Evolutionary conservation across 2,113 vertebrate genomes (phyloP), one percentile per base, ranked within the genome.

Genomic region (Xiphophorus couchianus): DNA sequence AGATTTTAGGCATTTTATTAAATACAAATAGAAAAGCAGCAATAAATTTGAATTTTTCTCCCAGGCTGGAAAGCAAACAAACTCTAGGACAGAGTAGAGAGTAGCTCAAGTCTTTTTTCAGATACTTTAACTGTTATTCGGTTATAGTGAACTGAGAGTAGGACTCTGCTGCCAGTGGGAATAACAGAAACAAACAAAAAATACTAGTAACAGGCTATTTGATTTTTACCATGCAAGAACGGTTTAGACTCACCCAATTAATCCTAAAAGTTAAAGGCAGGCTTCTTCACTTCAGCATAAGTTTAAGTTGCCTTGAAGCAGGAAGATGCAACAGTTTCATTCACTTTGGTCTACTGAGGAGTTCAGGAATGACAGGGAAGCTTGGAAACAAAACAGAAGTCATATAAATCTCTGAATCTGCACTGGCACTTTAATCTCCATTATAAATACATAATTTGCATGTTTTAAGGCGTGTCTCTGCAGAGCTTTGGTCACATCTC

Each of bases 1-100:
- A 75, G 54, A 78, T 72, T 82, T 85, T 87, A 92, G 86, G 92
- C 82, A 90, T 81, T 78, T 82, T 74, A 62, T 54, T 0, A 67
- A 42, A 2, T 42, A 28, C 37, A 31, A 37, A 25, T 66, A 22
- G 19, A 37, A 82, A 87, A 89, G 73, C 83, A 85, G 80, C 74
- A 84, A 69, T 65, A 74, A 81, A 72, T 51, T 68, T 75, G 74
- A 89, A 78, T 84, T 58, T 44, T 79, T 15, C 74, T 86, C 86
- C 86, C 82, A 80, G 14, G 64, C 80, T 69, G 72, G 35, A 81
- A 83, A 69, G 77, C 8, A 63, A 79, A 67, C 42, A 82, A 74
- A 87, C 79, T 62, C 51, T 62, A 73, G 19, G 39, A 78, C 67
- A 80, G 63, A 58, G 9, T n/a, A 75, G 22, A 84, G 35, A 71